These are phyloP conservation scores for Pseudochromis fuscus DNA, from an alignment of 2,797 vertebrate species.

Conservation along the genomic window DNA sequence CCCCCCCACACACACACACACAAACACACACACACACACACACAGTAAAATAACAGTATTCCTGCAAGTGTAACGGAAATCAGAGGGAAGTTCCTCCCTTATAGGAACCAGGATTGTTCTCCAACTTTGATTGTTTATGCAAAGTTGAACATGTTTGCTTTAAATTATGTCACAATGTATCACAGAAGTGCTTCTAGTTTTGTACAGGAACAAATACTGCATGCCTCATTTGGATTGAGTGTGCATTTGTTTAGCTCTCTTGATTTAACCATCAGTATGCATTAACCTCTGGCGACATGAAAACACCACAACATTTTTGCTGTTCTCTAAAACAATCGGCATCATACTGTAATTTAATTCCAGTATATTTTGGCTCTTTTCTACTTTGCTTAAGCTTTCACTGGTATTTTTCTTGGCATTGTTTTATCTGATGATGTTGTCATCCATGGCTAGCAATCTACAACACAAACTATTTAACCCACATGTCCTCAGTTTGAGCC, in stretches of 20 bases:
- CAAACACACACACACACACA: no score
- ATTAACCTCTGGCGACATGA: slow-evolving; percentile 30
- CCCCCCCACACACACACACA: no score
- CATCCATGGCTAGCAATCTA: slow-evolving; percentile 1
- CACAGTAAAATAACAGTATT: slow-evolving; percentile 70
- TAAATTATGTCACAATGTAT: slow-evolving; percentile 78
- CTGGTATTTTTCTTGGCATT: slow-evolving; percentile 37
- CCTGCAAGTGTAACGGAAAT: slow-evolving; percentile 72
- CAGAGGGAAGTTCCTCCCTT: slow-evolving; percentile 75
- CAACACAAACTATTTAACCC: not conserved
- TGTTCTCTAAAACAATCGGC: slow-evolving; percentile 43
- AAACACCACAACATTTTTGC: slow-evolving; percentile 39
- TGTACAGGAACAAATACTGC: slow-evolving; percentile 73
- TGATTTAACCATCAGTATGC: slow-evolving; percentile 61
- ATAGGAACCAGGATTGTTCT: slow-evolving; percentile 78
- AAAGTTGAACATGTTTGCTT: slow-evolving; percentile 80
- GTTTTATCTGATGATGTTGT: slow-evolving; percentile 8
- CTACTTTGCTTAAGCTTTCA: slow-evolving; percentile 18
- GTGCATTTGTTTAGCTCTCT: slow-evolving; percentile 71
- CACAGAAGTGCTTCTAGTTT: slow-evolving; percentile 60
- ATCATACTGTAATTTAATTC: slow-evolving; percentile 33
- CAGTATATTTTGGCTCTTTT: slow-evolving; percentile 36
- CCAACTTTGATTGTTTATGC: slow-evolving; percentile 74
- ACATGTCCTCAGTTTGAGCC: slow-evolving; percentile 8
- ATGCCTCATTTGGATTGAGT: slow-evolving; percentile 67